Conservation (phyloP, 2,113 vertebrate genomes). For the Triplophysa tibetana region DNA sequence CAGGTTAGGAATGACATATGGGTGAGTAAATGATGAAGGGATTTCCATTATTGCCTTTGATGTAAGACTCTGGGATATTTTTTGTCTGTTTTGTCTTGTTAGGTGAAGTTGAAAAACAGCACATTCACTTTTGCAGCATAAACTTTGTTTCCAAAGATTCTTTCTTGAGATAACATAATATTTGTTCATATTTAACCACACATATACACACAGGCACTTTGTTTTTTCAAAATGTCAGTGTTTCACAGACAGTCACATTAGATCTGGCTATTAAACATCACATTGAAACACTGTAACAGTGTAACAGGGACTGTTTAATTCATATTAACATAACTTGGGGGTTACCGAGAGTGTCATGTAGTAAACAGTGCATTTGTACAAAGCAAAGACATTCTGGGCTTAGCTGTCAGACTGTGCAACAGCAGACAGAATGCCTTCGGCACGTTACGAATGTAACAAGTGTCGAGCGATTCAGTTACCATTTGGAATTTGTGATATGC, state of each 20-base stretch:
- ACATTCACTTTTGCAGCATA: too few species aligned
- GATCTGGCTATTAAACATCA: slow-evolving; percentile 37
- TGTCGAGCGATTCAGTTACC: slow-evolving; percentile 18
- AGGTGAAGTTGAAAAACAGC: too few species aligned
- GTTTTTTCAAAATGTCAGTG: slow-evolving; percentile 35
- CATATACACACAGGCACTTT: neutral
- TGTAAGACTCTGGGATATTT: neutral
- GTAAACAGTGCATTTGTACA: slow-evolving; percentile 23
- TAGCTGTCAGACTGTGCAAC: neutral
- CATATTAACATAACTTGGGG: slow-evolving; percentile 27
- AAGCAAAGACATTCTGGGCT: slow-evolving; percentile 29
- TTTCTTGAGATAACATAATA: too few species aligned
- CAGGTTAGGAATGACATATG: too few species aligned
- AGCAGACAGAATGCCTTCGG: slow-evolving; percentile 16
- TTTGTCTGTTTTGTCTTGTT: neutral
- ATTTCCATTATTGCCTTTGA: too few species aligned
- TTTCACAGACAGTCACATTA: neutral
- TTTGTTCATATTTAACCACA: neutral
- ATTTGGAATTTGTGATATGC: slow-evolving; percentile 12
- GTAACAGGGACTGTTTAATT: slow-evolving; percentile 14
- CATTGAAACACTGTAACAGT: slow-evolving; percentile 24
- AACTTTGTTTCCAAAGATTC: too few species aligned
- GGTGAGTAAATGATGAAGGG: too few species aligned
- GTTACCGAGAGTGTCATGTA: slow-evolving; percentile 35
- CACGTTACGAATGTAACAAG: neutral